phyloP scores from a whole-genome alignment of 2,797 vertebrate species.

The Muraenolepis orangiensis region DNA sequence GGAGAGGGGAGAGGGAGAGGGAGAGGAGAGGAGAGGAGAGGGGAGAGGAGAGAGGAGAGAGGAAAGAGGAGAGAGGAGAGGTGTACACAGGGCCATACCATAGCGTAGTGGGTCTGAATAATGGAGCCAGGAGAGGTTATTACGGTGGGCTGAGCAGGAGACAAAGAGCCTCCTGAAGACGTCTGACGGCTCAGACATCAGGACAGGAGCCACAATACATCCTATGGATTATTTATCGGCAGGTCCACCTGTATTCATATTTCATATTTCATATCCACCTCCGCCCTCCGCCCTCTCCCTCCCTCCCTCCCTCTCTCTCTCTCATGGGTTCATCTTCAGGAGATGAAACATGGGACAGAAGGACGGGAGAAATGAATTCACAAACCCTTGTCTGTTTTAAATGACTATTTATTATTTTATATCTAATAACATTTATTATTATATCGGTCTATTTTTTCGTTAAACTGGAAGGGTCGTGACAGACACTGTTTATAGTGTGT shows the following conservation, averaged over 20 bases:
- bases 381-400: too few species aligned
- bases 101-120: slow-evolving; percentile 48
- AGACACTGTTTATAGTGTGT: too few species aligned
- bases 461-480: too few species aligned
- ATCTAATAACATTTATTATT: too few species aligned
- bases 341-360: neutral
- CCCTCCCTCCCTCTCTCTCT: too few species aligned
- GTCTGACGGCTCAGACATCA: slow-evolving; percentile 5
- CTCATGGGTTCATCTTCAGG: neutral
- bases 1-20: slow-evolving; percentile 3
- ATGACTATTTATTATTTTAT: too few species aligned
- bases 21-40: slow-evolving; percentile 10
- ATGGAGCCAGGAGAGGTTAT: slow-evolving; percentile 43
- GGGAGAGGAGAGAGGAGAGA: slow-evolving; percentile 12
- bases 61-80: neutral
- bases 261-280: too few species aligned
- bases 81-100: slow-evolving; percentile 18
- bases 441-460: too few species aligned
- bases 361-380: neutral
- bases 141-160: slow-evolving; percentile 24
- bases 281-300: too few species aligned
- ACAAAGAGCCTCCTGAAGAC: slow-evolving; percentile 29
- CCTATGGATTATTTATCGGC: neutral
- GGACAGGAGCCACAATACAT: slow-evolving; percentile 6
- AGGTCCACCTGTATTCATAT: neutral